Base-by-base conservation (phyloP, 2,113 vertebrate genomes). In the Hydrochoerus hydrochaeris region DNA sequence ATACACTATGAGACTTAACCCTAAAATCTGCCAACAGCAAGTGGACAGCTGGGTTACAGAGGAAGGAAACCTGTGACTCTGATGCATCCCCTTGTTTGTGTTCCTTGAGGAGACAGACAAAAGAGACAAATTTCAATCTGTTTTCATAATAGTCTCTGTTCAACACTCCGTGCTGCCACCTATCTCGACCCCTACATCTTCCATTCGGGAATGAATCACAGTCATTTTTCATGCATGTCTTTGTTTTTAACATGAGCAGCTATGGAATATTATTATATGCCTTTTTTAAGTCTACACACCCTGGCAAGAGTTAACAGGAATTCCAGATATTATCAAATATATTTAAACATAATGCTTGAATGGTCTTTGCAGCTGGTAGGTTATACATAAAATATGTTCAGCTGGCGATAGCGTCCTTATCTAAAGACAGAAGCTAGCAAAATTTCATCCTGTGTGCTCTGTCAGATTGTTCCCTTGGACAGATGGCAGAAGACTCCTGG, bases 321-420 rank as follows among this genome's bases (percentile, higher is more conserved):
- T 98, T 88, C 94, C 46, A 99, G 99, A 99, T 99, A 99, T 97
- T 98, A 99, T 99, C 99, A 98, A 98, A 98, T 98, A 99, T 99
- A 99, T 99, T 99, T 99, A 99, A 99, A 99, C 99, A 99, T 99
- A 99, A 99, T 99, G 99, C 99, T 99, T 99, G 99, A 99, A 99
- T 99, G 99, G 99, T 98, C 99, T 99, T 99, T 98, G 99, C 98
- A 99, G 99, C 99, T 98, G 99, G 98, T 99, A 99, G 99, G 99
- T 99, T 99, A 99, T 99, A 99, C 99, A 99, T 99, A 99, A 99
- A 99, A 99, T 99, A 99, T 99, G 99, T 99, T 98, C 99, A 99
- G 99, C 99, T 99, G 99, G 99, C 99, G 99, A 99, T 99, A 99
- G 99, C 52, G 30, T 97, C 97, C 99, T 99, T 99, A 99, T 99